These are phyloP conservation scores for Asarcornis scutulata DNA, from an alignment of 2,113 vertebrate species.

Conservation along the genomic window DNA sequence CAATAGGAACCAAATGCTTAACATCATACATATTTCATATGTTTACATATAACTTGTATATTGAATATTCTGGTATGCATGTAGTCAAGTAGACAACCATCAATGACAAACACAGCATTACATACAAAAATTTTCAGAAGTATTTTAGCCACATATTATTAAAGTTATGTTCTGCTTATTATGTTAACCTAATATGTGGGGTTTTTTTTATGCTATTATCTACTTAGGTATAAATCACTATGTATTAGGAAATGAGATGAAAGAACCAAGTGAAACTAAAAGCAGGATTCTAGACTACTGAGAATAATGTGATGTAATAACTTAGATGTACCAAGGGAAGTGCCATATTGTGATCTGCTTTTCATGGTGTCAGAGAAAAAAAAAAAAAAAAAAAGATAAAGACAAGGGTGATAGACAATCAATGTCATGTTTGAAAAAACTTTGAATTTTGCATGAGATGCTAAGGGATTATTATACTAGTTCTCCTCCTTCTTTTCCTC, in stretches of 20 bases:
- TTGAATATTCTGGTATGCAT: not conserved
- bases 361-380: not conserved
- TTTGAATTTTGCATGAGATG: not conserved
- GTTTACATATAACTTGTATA: not conserved
- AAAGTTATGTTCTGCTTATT: not conserved
- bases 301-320: not conserved
- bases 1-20: not conserved
- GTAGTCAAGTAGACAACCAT: not conserved
- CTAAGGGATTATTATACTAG: not conserved
- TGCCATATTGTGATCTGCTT: not conserved
- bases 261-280: not conserved
- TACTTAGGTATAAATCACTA: not conserved
- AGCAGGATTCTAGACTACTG: not conserved
- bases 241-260: not conserved
- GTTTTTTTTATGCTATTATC: slow-evolving; percentile 3
- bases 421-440: not conserved
- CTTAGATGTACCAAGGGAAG: not conserved
- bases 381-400: not conserved
- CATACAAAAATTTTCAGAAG: not conserved
- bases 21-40: not conserved
- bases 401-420: not conserved
- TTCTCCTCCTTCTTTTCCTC: not conserved
- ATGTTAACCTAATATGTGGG: not conserved
- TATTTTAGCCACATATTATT: not conserved
- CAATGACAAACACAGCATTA: not conserved